Conservation (phyloP, 1,140 invertebrate genomes). For the Oedothorax gibbosus region DNA sequence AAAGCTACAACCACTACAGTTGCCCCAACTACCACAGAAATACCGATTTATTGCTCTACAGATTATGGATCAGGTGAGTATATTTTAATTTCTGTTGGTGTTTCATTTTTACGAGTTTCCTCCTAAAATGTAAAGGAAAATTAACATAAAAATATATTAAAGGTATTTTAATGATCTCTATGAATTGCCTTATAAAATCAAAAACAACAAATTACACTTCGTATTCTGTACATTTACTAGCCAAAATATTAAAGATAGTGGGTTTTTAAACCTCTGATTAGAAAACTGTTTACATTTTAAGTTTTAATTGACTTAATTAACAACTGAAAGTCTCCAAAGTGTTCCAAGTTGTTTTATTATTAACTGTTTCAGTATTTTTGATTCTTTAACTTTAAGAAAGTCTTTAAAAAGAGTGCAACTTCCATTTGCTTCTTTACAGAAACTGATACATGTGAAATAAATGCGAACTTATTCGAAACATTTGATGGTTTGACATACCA, state of each 20-base stretch:
- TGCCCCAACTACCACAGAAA: constrained; percentile 31
- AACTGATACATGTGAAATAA: constrained; percentile 76
- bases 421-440: constrained; percentile 58
- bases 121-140: too few relatives aligned
- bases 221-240: too few relatives aligned
- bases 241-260: too few relatives aligned
- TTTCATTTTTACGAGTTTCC: too few relatives aligned
- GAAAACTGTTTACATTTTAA: too few relatives aligned
- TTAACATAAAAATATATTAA: too few relatives aligned
- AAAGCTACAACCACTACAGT: neutral
- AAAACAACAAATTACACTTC: too few relatives aligned
- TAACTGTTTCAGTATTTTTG: neutral
- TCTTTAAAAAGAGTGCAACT: neutral
- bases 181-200: too few relatives aligned
- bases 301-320: too few relatives aligned
- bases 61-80: constrained; percentile 6
- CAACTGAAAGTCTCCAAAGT: too few relatives aligned
- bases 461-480: constrained; percentile 79
- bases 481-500: constrained; percentile 82
- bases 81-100: neutral
- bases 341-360: neutral
- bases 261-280: too few relatives aligned
- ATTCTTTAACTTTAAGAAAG: neutral
- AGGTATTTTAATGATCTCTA: too few relatives aligned
- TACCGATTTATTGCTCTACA: constrained; percentile 19